These are phyloP conservation scores for Lerema accius DNA, from an alignment of 1,140 invertebrate species.

Conservation along the genomic window DNA sequence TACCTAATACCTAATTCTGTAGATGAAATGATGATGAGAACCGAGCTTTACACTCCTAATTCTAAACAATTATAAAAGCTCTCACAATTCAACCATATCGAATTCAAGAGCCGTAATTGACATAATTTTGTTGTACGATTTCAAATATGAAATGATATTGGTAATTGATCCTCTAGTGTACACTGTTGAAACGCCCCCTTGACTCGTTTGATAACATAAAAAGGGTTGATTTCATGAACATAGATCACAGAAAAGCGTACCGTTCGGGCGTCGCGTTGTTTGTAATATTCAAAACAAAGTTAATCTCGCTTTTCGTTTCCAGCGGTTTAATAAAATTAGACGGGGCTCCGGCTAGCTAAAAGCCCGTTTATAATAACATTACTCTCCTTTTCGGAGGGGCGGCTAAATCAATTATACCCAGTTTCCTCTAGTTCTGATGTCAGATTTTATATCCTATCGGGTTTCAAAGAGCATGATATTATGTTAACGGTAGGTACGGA, in stretches of 20 bases:
- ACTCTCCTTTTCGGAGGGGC: conserved; percentile 61
- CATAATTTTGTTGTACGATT: no score
- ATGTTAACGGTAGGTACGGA: conserved; percentile 19
- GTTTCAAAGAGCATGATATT: conserved; percentile 51
- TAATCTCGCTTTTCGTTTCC: conserved; percentile 43
- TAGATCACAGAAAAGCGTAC: conserved; percentile 14
- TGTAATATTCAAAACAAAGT: conserved; percentile 26
- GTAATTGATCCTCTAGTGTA: no score
- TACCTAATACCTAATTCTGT: no score
- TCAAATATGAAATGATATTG: no score
- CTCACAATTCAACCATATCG: no score
- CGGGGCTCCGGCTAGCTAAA: conserved; percentile 56
- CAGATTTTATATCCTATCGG: conserved; percentile 44
- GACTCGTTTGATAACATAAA: conserved; percentile 11
- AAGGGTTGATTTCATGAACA: conserved; percentile 4
- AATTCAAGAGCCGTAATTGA: no score
- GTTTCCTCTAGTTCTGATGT: conserved; percentile 49
- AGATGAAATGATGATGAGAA: no score
- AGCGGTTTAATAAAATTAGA: conserved; percentile 56
- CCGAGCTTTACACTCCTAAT: no score
- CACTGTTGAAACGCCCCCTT: neutral
- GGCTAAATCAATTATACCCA: conserved; percentile 58
- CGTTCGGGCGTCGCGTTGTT: conserved; percentile 4
- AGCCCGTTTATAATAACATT: conserved; percentile 67
- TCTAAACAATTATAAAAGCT: no score